Evolutionary conservation across 2,113 vertebrate species (phyloP).

Genomic region (Bothrops jararaca): DNA sequence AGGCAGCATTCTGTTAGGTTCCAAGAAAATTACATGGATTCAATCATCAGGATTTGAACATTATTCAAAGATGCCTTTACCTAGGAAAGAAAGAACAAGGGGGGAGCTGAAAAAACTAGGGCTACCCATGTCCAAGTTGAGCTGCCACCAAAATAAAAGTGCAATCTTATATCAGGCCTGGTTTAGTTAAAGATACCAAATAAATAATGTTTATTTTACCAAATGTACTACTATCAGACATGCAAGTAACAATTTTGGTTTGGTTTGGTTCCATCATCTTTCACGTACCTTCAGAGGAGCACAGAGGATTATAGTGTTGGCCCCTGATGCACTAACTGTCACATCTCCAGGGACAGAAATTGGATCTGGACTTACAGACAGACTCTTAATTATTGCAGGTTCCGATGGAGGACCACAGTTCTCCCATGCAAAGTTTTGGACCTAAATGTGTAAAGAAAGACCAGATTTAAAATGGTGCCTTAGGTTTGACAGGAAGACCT

Average conservation of each 20-base stretch:
- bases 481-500: neutral
- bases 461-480: neutral
- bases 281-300: slow-evolving; percentile 68
- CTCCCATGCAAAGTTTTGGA: slow-evolving; percentile 70
- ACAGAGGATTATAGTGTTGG: slow-evolving; percentile 24
- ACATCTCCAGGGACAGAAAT: slow-evolving; percentile 68
- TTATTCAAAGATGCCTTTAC: neutral
- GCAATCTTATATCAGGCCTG: neutral
- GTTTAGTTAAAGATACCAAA: neutral
- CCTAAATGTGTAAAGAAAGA: neutral
- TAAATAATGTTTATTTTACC: neutral
- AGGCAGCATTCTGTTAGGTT: neutral
- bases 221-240: neutral
- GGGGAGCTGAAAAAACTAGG: neutral
- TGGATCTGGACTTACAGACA: slow-evolving; percentile 68
- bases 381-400: slow-evolving; percentile 65
- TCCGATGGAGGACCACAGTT: slow-evolving; percentile 68
- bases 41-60: neutral
- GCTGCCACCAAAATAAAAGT: neutral
- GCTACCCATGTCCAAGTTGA: neutral
- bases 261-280: neutral
- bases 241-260: neutral
- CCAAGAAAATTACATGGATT: neutral
- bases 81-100: neutral
- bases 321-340: slow-evolving; percentile 23